Conservation (phyloP, 2,113 vertebrate genomes). For the Emydura subglobosa region DNA sequence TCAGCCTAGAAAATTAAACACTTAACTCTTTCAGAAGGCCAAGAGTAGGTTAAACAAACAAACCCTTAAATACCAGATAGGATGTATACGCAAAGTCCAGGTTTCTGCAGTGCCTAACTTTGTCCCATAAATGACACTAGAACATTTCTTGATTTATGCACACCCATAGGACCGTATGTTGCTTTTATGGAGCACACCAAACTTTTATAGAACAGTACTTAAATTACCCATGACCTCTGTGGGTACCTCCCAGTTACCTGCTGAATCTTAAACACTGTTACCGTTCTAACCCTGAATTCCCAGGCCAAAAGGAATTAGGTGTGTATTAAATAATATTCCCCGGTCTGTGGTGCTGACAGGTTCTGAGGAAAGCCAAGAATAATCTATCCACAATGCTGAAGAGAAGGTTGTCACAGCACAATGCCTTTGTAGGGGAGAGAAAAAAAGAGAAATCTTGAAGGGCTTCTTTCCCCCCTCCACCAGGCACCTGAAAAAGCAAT, state of each 20-base stretch:
- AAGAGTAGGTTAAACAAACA: not conserved
- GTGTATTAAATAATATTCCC: not conserved
- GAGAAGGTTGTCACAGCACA: not conserved
- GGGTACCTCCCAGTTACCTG: not conserved
- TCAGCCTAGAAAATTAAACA: not conserved
- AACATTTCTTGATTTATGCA: not conserved
- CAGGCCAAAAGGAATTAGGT: not conserved
- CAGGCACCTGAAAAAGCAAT: conserved; percentile 10
- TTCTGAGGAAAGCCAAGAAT: not conserved
- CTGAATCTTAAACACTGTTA: not conserved
- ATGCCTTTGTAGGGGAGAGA: not conserved
- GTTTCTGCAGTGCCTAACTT: conserved; percentile 15
- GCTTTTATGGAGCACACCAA: conserved; percentile 28
- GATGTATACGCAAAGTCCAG: not conserved
- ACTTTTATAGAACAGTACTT: not conserved
- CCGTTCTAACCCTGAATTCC: not conserved
- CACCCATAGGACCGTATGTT: not conserved
- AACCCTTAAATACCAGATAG: not conserved
- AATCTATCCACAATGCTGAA: not conserved
- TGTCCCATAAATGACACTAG: not conserved
- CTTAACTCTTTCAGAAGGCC: not conserved
- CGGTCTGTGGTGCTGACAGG: not conserved
- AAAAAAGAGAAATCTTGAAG: not conserved
- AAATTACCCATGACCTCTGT: not conserved
- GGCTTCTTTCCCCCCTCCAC: not conserved